A percentile compares a stretch with the other conserved stretches of the same genome.
These are phyloP conservation scores for Drosophila nigricruria DNA, from an alignment of 2,888 invertebrate genomes.

Conservation along the genomic window DNA sequence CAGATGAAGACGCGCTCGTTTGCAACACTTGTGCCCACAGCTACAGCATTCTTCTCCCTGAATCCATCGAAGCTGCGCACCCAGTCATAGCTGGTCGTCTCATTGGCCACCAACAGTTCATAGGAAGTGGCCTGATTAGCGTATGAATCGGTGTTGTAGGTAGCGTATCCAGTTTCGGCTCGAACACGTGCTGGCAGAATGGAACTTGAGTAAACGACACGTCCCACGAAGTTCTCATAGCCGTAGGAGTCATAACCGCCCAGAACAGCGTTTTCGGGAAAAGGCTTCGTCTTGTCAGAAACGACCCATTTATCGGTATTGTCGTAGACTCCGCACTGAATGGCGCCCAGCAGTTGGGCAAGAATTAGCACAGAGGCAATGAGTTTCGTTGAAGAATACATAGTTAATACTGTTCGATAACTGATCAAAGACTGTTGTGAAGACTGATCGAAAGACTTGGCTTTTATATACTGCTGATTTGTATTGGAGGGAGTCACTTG, in stretches of 20 bases:
- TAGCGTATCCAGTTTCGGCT: conserved; percentile 38
- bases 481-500: background rate
- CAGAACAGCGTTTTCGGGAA: conserved; percentile 45
- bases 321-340: conserved; percentile 43
- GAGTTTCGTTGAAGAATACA: conserved; percentile 37
- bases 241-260: conserved; percentile 57
- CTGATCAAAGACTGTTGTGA: conserved; percentile 4
- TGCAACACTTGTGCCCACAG: conserved; percentile 43
- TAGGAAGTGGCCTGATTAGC: conserved; percentile 17
- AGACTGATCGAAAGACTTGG: too few relatives aligned
- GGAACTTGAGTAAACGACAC: conserved; percentile 5
- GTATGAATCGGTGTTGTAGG: conserved; percentile 17
- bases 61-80: conserved; percentile 55
- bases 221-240: conserved; percentile 60
- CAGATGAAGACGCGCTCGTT: conserved; percentile 57
- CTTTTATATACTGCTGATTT: background rate
- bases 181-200: conserved; percentile 53
- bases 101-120: conserved; percentile 37
- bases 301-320: conserved; percentile 42
- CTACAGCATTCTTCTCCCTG: conserved; percentile 38
- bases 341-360: conserved; percentile 39
- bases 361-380: conserved; percentile 32
- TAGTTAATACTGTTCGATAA: conserved; percentile 23
- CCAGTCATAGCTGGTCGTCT: conserved; percentile 45
- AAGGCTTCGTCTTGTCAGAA: conserved; percentile 8